Evolutionary conservation across 2,888 invertebrate species (phyloP).

Genomic region (Clepsis dumicolana): DNA sequence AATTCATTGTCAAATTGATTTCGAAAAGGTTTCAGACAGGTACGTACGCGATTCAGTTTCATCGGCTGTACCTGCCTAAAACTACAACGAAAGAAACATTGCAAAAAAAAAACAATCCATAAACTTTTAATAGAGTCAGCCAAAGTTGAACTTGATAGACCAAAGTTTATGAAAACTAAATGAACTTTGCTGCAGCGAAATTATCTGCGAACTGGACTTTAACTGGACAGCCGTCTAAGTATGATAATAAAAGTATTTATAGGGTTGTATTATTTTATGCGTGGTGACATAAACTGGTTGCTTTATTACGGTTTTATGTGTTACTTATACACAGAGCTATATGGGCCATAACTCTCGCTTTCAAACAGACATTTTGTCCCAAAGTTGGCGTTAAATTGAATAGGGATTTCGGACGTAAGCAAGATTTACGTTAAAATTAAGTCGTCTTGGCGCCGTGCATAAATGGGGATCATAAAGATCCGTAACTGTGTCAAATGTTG

Average conservation of each 20-base stretch:
- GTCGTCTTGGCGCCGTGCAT: not conserved
- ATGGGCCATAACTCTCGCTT: conserved; percentile 13
- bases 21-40: no score
- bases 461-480: not conserved
- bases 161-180: conserved; percentile 5
- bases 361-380: conserved; percentile 4
- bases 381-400: conserved; percentile 5
- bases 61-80: no score
- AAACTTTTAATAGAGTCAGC: conserved; percentile 5
- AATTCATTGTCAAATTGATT: no score
- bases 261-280: conserved; percentile 26
- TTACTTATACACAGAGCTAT: conserved; percentile 8
- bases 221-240: conserved; percentile 7
- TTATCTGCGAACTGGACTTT: conserved; percentile 1
- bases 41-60: no score
- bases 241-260: conserved; percentile 26
- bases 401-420: not conserved
- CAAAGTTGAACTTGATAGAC: not conserved
- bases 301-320: conserved; percentile 34
- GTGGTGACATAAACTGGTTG: conserved; percentile 28
- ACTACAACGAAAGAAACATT: no score
- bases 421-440: not conserved
- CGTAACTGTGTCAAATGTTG: not conserved
- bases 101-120: not conserved
- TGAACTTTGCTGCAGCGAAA: not conserved